phyloP scores from a whole-genome alignment of 1,140 invertebrate genomes.

The Batillaria attramentaria region DNA sequence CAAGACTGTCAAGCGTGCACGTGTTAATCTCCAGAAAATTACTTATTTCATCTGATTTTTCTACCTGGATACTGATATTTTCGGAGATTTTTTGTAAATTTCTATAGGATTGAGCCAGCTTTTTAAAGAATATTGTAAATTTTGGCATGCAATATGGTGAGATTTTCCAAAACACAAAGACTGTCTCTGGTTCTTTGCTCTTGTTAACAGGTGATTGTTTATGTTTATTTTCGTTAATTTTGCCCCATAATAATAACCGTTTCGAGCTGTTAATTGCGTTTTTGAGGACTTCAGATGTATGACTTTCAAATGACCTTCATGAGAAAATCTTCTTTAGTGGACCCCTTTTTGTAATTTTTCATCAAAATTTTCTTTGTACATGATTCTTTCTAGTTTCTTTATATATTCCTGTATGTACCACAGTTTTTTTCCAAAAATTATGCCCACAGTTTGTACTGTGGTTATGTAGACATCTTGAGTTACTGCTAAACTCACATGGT shows the following conservation, averaged over 20 bases:
- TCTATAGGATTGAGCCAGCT: no score
- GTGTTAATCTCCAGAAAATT: no score
- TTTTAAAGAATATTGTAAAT: no score
- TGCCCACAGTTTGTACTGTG: no score
- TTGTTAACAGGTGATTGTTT: constrained; percentile 13
- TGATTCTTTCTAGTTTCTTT: background rate
- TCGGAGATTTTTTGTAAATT: no score
- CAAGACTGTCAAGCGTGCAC: no score
- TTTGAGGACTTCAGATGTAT: constrained; percentile 13
- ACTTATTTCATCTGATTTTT: no score
- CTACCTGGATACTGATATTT: no score
- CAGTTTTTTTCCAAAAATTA: background rate
- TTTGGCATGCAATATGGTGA: constrained; percentile 22
- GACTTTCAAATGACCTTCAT: constrained; percentile 46
- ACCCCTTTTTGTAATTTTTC: constrained; percentile 41
- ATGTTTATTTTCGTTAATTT: constrained; percentile 15
- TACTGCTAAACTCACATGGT: no score
- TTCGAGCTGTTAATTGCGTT: constrained; percentile 8
- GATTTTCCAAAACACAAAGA: background rate
- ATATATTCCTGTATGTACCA: background rate
- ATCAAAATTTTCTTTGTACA: constrained; percentile 1
- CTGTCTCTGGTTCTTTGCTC: background rate
- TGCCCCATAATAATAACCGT: constrained; percentile 6
- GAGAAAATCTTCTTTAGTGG: constrained; percentile 28
- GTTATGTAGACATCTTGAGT: no score